These are phyloP conservation scores for Drosophila triauraria DNA, from an alignment of 1,140 invertebrate genomes.

Conservation along the genomic window DNA sequence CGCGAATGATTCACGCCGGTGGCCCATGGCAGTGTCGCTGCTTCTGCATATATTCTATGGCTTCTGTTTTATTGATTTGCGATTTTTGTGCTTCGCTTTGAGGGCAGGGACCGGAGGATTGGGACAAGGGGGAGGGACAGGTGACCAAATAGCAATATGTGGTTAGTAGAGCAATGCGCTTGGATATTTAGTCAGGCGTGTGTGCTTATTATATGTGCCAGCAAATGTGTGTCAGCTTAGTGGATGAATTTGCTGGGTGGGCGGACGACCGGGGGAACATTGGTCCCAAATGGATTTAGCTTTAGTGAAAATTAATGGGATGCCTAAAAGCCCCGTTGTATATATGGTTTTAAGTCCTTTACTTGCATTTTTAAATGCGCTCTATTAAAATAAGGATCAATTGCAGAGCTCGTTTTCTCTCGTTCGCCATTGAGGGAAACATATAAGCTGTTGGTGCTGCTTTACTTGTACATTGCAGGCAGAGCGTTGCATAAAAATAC, in stretches of 20 bases:
- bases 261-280: conserved; percentile 9
- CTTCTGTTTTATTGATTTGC: conserved; percentile 77
- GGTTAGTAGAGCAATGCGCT: conserved; percentile 69
- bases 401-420: too few relatives aligned
- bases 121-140: conserved; percentile 14
- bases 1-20: conserved; percentile 48
- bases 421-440: too few relatives aligned
- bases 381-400: neutral
- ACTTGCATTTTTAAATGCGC: neutral
- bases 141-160: conserved; percentile 46
- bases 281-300: conserved; percentile 17
- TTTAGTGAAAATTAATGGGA: conserved; percentile 10
- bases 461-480: too few relatives aligned
- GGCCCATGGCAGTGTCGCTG: conserved; percentile 18
- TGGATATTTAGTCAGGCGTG: conserved; percentile 58
- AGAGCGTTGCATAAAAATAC: too few relatives aligned
- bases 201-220: conserved; percentile 57
- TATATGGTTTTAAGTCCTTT: too few relatives aligned
- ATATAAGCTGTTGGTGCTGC: too few relatives aligned
- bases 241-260: conserved; percentile 23
- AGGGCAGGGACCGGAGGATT: neutral
- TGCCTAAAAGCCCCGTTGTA: neutral
- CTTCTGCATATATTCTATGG: conserved; percentile 60
- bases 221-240: conserved; percentile 62
- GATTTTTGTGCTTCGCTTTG: conserved; percentile 29